Base-by-base conservation (phyloP, 2,797 vertebrate genomes). In the Notoglanidium macrostoma region DNA sequence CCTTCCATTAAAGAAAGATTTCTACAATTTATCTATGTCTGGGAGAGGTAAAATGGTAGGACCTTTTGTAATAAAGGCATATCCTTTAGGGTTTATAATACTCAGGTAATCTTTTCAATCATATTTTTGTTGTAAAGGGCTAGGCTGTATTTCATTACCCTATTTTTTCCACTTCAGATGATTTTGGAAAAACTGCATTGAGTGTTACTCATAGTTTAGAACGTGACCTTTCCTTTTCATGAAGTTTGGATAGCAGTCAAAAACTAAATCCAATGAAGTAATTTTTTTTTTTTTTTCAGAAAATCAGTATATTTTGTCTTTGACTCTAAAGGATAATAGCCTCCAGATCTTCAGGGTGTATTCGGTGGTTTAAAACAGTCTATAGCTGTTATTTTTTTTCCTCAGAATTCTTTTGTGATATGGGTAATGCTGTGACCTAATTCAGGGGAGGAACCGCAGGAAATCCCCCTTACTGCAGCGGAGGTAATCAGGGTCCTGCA, bases 401-500 rank as follows among this genome's bases (percentile, higher is more conserved):
- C 87, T 63, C 86, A 89, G 87, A 94, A 89, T 90, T 93, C 92
- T 94, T 91, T 85, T 90, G 89, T 93, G 90, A 91, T 93, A 91
- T 91, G 91, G 84, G 90, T 89, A 90, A 92, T 92, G 87, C 81
- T 83, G 87, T 96, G 95, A 96, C 93, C 94, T 96, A 94, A 96
- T 96, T 93, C 92, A 90, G 85, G 92, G 88, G 93, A 92, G 91
- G 95, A 95, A 94, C 92, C 94, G 93, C 78, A 94, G 95, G 94
- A 95, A 96, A 92, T 92, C 95, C 95, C 95, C 95, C 90, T 85
- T 59, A 87, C 92, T 93, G 91, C 82, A 87, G 86, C 89, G 95
- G 93, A 94, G 87, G 92, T 94, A 93, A 94, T 91, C 85, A 65
- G 89, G 88, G 92, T 90, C 89, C 90, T 89, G 85, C 49, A 59